A percentile compares a stretch with the other conserved stretches of the same genome.
phyloP scores from a whole-genome alignment of 2,888 invertebrate species.

The Erebia epiphron region DNA sequence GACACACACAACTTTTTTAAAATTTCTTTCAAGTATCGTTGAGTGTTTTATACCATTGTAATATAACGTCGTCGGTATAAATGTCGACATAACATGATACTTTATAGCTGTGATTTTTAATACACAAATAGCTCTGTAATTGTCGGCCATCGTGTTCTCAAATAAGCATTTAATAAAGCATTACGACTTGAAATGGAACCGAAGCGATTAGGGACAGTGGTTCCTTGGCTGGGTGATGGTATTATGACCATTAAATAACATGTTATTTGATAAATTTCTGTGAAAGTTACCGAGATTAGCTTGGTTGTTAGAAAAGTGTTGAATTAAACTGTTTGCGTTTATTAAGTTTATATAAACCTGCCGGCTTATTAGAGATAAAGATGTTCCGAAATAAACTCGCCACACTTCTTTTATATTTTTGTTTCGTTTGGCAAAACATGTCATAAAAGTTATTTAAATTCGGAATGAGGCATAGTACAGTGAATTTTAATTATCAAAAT shows the following conservation, averaged over 20 bases:
- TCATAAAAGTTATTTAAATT: no score
- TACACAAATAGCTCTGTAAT: slow-evolving; percentile 14
- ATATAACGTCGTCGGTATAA: no score
- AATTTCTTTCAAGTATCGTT: no score
- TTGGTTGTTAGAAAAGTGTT: background rate
- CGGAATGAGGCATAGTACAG: no score
- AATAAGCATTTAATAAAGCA: slow-evolving; percentile 47
- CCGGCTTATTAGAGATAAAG: background rate
- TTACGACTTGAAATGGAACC: slow-evolving; percentile 44
- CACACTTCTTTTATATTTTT: no score
- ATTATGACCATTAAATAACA: slow-evolving; percentile 46
- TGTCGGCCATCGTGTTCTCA: slow-evolving; percentile 29
- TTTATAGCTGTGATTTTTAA: slow-evolving; percentile 4
- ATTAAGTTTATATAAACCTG: background rate
- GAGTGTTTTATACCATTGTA: no score
- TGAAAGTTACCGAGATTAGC: slow-evolving; percentile 47
- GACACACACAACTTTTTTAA: no score
- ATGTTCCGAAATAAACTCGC: no score
- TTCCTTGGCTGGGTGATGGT: slow-evolving; percentile 43
- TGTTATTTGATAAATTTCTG: slow-evolving; percentile 57
- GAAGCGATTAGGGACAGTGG: slow-evolving; percentile 54
- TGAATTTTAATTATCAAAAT: no score
- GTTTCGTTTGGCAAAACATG: no score
- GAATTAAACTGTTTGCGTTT: slow-evolving; percentile 14
- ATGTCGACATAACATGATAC: background rate